Base-by-base conservation (phyloP, 2,797 vertebrate genomes). In the Pseudotriccus pelzelni region DNA sequence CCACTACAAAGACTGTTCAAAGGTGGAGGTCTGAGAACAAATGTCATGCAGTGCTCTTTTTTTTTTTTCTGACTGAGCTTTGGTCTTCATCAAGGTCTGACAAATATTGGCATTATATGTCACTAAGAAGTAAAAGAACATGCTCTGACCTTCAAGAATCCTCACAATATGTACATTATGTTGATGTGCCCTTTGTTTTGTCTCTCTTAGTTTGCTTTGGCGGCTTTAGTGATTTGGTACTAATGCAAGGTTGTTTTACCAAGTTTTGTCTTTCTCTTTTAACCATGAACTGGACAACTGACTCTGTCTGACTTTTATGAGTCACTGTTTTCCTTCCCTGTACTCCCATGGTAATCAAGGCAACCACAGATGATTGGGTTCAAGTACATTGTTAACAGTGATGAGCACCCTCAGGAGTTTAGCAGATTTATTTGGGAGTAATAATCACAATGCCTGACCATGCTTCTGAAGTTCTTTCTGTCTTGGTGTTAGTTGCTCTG, bases 131-230 rank as follows among this genome's bases (percentile, higher is more conserved):
- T 95, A 97, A 98, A 98, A 98, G 97, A 97, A 97, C 97, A 96
- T 95, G 80, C 92, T 96, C 97, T 98, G 98, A 98, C 98, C 97
- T 98, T 98, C 98, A 98, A 96, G 90, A 96, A 97, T 96, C 97
- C 82, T 96, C 95, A 97, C 95, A 97, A 97, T 98, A 98, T 97
- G 96, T 98, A 97, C 96, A 97, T 97, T 98, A 98, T 98, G 97
- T 98, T 98, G 98, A 98, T 98, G 97, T 98, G 97, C 97, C 98
- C 98, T 98, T 98, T 98, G 96, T 97, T 98, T 98, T 97, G 81
- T 97, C 96, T 97, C 87, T 94, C 81, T 96, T 84, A 95, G 94
- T 97, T 97, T 98, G 87, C 94, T 97, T 96, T 96, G 97, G 92
- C 32, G 0, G 95, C 83, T 91, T 96, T 93, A 94, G 91, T 1